A percentile compares a stretch with the other conserved stretches of the same genome.
These are phyloP conservation scores for Hemitrygon akajei DNA, from an alignment of 2,797 vertebrate genomes.

Conservation along the genomic window DNA sequence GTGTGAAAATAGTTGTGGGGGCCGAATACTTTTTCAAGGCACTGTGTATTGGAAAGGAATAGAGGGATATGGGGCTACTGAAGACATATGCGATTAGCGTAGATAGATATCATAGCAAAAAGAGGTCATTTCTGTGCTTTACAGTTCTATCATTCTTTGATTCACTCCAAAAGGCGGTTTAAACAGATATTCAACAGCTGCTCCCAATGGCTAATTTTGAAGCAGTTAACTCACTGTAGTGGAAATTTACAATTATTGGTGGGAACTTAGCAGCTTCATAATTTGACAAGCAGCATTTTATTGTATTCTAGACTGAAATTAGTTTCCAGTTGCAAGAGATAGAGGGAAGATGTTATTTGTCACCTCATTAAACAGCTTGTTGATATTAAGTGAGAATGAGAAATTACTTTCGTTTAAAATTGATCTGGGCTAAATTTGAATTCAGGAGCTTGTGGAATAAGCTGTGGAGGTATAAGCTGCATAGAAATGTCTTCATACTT, in stretches of 20 bases:
- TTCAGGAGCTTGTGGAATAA: neutral
- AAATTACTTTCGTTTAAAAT: neutral
- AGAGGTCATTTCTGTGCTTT: no score
- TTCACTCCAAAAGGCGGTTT: neutral
- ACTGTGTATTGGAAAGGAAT: no score
- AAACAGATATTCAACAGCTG: neutral
- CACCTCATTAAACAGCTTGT: neutral
- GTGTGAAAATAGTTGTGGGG: no score
- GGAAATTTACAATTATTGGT: neutral
- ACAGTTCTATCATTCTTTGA: no score
- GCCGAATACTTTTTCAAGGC: no score
- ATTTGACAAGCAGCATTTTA: neutral
- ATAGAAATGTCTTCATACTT: neutral
- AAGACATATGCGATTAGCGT: no score
- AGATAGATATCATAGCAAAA: no score
- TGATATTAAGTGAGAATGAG: neutral
- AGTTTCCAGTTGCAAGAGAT: neutral
- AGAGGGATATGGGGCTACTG: no score
- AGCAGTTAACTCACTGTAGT: neutral
- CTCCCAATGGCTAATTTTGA: neutral
- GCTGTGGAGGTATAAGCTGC: neutral
- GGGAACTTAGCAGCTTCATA: neutral
- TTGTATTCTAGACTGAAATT: neutral
- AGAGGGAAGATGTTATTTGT: neutral
- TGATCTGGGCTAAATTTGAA: neutral